Percentiles rank a stretch among this genome's conserved stretches.
Conservation (phyloP, 2,888 invertebrate genomes). For the Neocrepidodera transversa region DNA sequence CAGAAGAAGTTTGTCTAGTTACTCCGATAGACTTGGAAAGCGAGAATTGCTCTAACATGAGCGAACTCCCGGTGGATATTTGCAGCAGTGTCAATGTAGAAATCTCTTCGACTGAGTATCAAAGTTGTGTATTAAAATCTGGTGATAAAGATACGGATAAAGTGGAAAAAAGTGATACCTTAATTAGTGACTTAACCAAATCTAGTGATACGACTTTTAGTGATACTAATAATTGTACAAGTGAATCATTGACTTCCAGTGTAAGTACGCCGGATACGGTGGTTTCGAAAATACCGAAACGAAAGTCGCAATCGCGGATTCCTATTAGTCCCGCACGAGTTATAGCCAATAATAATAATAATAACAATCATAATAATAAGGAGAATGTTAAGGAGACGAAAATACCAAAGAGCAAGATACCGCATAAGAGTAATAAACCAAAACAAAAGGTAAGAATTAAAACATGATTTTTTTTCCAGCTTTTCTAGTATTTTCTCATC, state of each 20-base stretch:
- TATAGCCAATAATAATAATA: slow-evolving; percentile 37
- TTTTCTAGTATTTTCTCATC: no score
- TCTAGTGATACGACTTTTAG: slow-evolving; percentile 53
- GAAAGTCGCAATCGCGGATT: slow-evolving; percentile 50
- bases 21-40: slow-evolving; percentile 58
- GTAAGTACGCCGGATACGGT: slow-evolving; percentile 76
- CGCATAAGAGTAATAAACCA: slow-evolving; percentile 60
- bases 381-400: slow-evolving; percentile 54
- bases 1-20: slow-evolving; percentile 59
- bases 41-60: slow-evolving; percentile 58
- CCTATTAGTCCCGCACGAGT: slow-evolving; percentile 54
- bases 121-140: slow-evolving; percentile 39
- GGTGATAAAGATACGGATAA: slow-evolving; percentile 35
- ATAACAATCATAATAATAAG: slow-evolving; percentile 46
- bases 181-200: slow-evolving; percentile 51
- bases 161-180: slow-evolving; percentile 38
- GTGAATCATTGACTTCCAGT: slow-evolving; percentile 71
- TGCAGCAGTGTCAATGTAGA: slow-evolving; percentile 57
- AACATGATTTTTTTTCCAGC: no score
- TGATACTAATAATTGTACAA: slow-evolving; percentile 64
- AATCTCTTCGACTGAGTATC: slow-evolving; percentile 51
- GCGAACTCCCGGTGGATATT: slow-evolving; percentile 57
- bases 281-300: slow-evolving; percentile 66
- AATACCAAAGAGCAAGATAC: slow-evolving; percentile 66
- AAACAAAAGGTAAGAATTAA: slow-evolving; percentile 58